Evolutionary conservation across 2,888 invertebrate species (phyloP), one percentile per base, ranked within the genome.

Genomic region (Epistrophe eligans): DNA sequence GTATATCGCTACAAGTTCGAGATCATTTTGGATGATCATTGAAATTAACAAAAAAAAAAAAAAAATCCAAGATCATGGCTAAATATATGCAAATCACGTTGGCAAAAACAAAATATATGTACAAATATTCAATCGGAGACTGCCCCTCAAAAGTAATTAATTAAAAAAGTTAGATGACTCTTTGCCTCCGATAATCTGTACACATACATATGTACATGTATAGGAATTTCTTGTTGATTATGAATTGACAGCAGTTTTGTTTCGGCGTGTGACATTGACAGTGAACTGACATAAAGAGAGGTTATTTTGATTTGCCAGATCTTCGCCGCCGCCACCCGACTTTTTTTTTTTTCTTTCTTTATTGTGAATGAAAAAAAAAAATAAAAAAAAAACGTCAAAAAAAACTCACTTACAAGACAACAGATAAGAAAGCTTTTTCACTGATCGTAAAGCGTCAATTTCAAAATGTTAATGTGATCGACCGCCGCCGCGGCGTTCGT

Each of bases 381-480:
- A 52, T n/a, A 32, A 32, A 4, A 0, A 7, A 32, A 32, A 32
- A 32, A 32, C 1, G 28, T 64, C 43, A 52, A 52, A 52, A 15
- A 52, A 15, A 48, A 19, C 40, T 15, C 40, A 52, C 15, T 24
- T 15, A 55, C 40, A 55, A 70, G 43, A 40, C 40, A 38, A 70
- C 24, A 55, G 52, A 70, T 70, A 70, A 40, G 48, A 40, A 40
- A 43, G 40, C 70, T 70, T 70, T 55, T 55, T 32, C 9, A 55
- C 28, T 55, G 55, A 32, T 28, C 45, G 28, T 32, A 28, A 28
- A 73, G 67, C 77, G 58, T 77, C 84, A 35, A 73, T 57, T 85
- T 81, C 82, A 85, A n/a, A n/a, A 85, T 85, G 81, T 85, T 81
- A 85, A 74, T 79, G 85, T 77, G 80, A 84, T 52, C 40, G 48